These are phyloP conservation scores for Nansenia antarctica DNA, from an alignment of 2,113 vertebrate genomes.

Conservation along the genomic window DNA sequence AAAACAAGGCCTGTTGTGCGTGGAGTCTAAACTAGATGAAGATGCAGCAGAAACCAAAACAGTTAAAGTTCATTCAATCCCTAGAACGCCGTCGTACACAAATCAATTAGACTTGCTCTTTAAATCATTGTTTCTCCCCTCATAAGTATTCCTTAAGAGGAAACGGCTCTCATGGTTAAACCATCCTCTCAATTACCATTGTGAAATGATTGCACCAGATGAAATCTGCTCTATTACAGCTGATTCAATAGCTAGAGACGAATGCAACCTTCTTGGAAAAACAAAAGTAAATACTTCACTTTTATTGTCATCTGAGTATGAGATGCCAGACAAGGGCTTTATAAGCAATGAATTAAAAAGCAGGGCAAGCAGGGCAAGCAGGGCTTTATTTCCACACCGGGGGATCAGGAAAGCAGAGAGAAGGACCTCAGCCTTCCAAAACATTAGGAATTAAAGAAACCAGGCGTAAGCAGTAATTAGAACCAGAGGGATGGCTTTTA, in stretches of 20 bases:
- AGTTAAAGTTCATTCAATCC: not conserved
- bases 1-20: not conserved
- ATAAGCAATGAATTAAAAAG: conserved; percentile 59
- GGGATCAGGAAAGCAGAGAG: conserved; percentile 25
- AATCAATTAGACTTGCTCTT: not conserved
- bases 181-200: conserved; percentile 11
- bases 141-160: conserved; percentile 24
- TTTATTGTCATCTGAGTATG: conserved; percentile 63
- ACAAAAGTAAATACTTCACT: conserved; percentile 68
- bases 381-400: conserved; percentile 47
- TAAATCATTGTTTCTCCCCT: conserved; percentile 26
- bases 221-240: conserved; percentile 14
- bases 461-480: conserved; percentile 59
- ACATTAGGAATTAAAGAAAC: conserved; percentile 67
- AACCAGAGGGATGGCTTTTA: conserved; percentile 60
- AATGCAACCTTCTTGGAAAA: conserved; percentile 55
- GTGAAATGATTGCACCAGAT: conserved; percentile 23
- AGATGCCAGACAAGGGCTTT: conserved; percentile 54
- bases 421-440: conserved; percentile 52
- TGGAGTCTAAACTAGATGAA: not conserved
- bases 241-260: conserved; percentile 43
- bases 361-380: too few species aligned
- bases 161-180: conserved; percentile 10
- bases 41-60: not conserved
- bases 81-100: not conserved